phyloP scores from a whole-genome alignment of 2,113 vertebrate species.

The Ochotona princeps region DNA sequence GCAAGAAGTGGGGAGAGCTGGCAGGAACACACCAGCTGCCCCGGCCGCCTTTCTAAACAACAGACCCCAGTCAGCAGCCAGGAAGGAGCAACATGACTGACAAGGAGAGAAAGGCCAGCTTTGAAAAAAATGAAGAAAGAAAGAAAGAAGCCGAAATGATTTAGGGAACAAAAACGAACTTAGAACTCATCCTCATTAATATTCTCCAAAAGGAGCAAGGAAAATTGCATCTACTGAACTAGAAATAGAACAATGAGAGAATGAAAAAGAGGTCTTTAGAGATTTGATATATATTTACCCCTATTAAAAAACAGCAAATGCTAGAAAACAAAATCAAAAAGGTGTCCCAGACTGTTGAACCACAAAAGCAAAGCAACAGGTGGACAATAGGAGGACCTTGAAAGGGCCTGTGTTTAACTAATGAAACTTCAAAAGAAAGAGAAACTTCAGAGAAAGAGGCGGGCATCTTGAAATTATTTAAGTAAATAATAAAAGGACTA shows the following conservation, averaged over 20 bases:
- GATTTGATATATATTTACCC: conserved; percentile 2
- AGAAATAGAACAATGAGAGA: not conserved
- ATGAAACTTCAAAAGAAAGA: not conserved
- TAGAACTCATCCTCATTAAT: conserved; percentile 4
- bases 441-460: not conserved
- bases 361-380: not conserved
- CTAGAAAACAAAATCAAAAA: not conserved
- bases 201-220: conserved; percentile 8
- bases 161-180: conserved; percentile 8
- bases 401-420: not conserved
- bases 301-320: not conserved
- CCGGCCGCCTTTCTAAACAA: not conserved
- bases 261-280: not conserved
- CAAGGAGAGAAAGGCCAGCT: not conserved
- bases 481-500: not conserved
- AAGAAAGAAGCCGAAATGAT: not conserved
- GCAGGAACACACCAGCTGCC: not conserved
- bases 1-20: not conserved
- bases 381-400: not conserved
- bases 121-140: not conserved
- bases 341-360: not conserved
- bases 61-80: not conserved
- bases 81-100: not conserved
- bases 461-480: not conserved
- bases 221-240: not conserved